Evolutionary conservation across 2,797 vertebrate genomes (phyloP).

Genomic region (Arctocebus calabarensis): DNA sequence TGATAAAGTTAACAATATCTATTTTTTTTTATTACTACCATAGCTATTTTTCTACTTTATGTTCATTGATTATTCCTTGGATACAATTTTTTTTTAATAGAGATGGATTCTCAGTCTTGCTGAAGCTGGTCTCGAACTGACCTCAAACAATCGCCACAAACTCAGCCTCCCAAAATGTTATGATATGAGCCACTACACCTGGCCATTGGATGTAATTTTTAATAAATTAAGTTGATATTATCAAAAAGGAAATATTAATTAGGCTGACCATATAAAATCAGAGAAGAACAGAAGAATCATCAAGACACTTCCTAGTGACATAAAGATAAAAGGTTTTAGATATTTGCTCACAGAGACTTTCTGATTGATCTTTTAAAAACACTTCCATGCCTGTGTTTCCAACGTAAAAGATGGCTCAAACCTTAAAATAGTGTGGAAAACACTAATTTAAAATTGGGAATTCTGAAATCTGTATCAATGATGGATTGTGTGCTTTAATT

Average conservation of each 20-base stretch:
- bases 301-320: not conserved
- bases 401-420: constrained; percentile 24
- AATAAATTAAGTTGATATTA: constrained; percentile 10
- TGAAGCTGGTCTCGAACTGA: too few species aligned
- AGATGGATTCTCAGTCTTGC: too few species aligned
- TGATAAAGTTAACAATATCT: not conserved
- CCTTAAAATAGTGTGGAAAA: not conserved
- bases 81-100: not conserved
- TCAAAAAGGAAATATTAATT: not conserved
- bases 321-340: not conserved
- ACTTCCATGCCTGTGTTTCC: not conserved
- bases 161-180: too few species aligned
- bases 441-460: not conserved
- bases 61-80: not conserved
- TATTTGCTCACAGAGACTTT: not conserved
- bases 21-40: not conserved
- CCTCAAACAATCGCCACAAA: too few species aligned
- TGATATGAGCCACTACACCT: too few species aligned
- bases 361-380: constrained; percentile 12
- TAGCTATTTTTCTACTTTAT: not conserved
- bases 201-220: not conserved
- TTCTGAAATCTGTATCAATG: not conserved
- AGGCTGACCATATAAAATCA: not conserved
- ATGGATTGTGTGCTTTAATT: not conserved
- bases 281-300: not conserved